Conservation (phyloP, 2,797 vertebrate species). For the Diceros bicornis region DNA sequence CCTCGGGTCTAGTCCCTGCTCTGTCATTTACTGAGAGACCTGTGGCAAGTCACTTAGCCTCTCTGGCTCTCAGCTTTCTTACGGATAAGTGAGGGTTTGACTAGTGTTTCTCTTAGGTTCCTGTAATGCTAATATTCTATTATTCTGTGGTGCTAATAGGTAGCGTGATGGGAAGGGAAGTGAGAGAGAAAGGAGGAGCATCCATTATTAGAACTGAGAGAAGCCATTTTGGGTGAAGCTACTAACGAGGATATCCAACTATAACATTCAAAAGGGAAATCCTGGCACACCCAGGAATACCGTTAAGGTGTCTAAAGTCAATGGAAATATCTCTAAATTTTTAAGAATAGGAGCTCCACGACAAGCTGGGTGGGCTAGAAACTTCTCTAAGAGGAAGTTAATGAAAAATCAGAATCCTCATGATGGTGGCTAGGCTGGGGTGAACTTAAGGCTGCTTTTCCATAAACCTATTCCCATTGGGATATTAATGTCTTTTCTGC, state of each 20-base stretch:
- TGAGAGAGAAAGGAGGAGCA: not conserved
- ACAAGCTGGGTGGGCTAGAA: not conserved
- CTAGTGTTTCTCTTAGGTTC: not conserved
- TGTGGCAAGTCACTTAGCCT: not conserved
- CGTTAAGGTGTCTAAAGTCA: not conserved
- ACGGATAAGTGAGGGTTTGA: not conserved
- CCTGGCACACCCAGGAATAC: not conserved
- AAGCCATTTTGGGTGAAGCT: not conserved
- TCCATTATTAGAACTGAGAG: not conserved
- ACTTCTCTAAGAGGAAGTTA: not conserved
- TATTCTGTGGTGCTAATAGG: not conserved
- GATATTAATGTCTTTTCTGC: not conserved
- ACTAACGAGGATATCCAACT: not conserved
- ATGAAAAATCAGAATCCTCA: not conserved
- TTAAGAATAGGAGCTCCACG: not conserved
- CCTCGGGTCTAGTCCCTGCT: not conserved
- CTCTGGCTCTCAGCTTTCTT: not conserved
- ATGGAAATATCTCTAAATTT: not conserved
- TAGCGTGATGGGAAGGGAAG: not conserved
- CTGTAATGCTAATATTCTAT: not conserved
- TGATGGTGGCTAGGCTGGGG: not conserved
- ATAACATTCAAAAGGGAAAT: constrained; percentile 33
- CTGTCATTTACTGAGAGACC: not conserved
- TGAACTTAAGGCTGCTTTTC: not conserved
- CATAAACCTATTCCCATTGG: not conserved